Evolutionary conservation across 2,888 invertebrate genomes (phyloP).

Genomic region (Zaprionus lineosus): DNA sequence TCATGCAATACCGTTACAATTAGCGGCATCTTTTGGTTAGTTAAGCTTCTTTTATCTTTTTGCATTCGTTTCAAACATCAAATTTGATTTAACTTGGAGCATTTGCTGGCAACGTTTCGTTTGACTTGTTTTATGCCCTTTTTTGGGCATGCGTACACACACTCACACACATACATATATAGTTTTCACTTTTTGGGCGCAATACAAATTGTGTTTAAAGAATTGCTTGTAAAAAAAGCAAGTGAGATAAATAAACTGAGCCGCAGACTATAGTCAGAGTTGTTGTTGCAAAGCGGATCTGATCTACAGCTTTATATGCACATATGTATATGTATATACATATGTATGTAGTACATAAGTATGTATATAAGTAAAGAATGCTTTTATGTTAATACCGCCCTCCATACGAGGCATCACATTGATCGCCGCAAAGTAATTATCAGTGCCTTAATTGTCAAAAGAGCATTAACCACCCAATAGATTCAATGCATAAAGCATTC

Average conservation of each 20-base stretch:
- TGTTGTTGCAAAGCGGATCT: slow-evolving; percentile 24
- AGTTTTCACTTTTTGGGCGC: slow-evolving; percentile 53
- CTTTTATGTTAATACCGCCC: too few relatives aligned
- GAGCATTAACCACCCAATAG: slow-evolving; percentile 16
- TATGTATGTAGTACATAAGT: background rate
- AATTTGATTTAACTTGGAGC: background rate
- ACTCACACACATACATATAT: slow-evolving; percentile 29
- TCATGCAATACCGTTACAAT: slow-evolving; percentile 38
- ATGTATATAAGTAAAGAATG: background rate
- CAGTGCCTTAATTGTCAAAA: slow-evolving; percentile 14
- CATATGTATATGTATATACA: background rate
- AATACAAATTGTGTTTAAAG: slow-evolving; percentile 7
- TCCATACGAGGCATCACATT: slow-evolving; percentile 5
- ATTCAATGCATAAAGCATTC: slow-evolving; percentile 34
- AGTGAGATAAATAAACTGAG: background rate
- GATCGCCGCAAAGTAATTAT: slow-evolving; percentile 10
- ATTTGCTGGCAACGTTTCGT: slow-evolving; percentile 17
- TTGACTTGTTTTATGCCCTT: slow-evolving; percentile 47
- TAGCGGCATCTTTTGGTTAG: slow-evolving; percentile 35
- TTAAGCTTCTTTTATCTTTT: slow-evolving; percentile 16
- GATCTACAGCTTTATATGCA: slow-evolving; percentile 13
- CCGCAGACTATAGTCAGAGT: slow-evolving; percentile 21
- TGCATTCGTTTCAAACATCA: slow-evolving; percentile 19
- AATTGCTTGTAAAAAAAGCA: background rate
- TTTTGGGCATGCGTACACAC: slow-evolving; percentile 52